A percentile compares a stretch with the other conserved stretches of the same genome.
These are phyloP conservation scores for Plutomurus gul DNA, from an alignment of 1,140 invertebrate genomes.

Conservation along the genomic window DNA sequence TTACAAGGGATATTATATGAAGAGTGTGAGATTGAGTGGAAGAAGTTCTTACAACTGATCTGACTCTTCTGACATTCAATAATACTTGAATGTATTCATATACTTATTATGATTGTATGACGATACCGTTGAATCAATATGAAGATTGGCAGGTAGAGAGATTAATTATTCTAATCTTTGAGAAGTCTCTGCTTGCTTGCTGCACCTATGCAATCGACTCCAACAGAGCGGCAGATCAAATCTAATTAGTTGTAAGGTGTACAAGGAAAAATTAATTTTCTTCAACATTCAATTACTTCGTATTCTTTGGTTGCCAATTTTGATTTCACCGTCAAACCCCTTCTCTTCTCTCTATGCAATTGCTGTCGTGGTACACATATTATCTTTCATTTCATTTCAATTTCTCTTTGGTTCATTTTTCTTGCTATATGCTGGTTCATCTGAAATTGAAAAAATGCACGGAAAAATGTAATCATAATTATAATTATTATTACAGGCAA, in stretches of 20 bases:
- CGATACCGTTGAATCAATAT: conserved; percentile 1
- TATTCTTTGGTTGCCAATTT: background rate
- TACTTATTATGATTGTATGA: background rate
- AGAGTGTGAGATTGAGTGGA: too few relatives aligned
- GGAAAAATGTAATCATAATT: background rate
- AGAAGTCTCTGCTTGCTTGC: background rate
- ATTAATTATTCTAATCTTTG: background rate
- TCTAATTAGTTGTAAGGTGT: conserved; percentile 1
- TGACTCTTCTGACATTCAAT: conserved; percentile 4
- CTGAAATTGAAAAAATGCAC: background rate
- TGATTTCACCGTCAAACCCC: conserved; percentile 7
- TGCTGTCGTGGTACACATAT: background rate
- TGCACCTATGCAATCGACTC: background rate
- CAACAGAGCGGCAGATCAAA: background rate
- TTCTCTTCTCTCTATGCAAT: background rate
- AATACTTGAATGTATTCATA: too few relatives aligned
- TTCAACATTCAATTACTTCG: background rate
- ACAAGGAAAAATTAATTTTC: background rate
- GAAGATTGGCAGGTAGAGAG: conserved; percentile 19
- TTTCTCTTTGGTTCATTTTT: background rate
- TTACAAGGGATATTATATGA: too few relatives aligned
- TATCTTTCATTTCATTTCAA: conserved; percentile 14
- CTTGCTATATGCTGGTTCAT: too few relatives aligned
- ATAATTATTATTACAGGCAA: background rate
- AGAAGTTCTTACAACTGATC: too few relatives aligned